Base-by-base conservation (phyloP, 2,888 invertebrate genomes). In the Dromius quadrimaculatus region DNA sequence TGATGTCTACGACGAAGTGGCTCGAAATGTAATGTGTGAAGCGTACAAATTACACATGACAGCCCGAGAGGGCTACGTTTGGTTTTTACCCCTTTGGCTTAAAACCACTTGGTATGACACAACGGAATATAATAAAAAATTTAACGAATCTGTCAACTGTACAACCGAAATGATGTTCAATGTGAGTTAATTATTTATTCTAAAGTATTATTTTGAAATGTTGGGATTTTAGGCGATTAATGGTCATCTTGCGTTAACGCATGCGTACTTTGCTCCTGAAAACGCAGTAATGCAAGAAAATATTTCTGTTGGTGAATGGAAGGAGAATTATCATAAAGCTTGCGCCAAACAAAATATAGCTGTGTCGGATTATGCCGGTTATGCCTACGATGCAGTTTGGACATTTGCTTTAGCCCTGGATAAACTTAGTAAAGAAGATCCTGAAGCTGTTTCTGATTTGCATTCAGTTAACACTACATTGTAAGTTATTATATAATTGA, bases 361-460 rank as follows among this genome's bases (percentile, higher is more conserved):
- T 76, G 75, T 45, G 17, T 90, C 90, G 0, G 85, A 87, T 74
- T 92, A 91, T 78, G 90, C 90, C 0, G 90, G 91, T 0, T 93
- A 89, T 78, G 90, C 91, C 0, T 93, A 93, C 76, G 93, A 93
- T 81, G 92, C 92, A 0, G 90, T 93, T 61, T 93, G 93, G 93
- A 88, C 89, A 0, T 93, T 90, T 79, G 93, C 91, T 2, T 81
- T 87, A 34, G 92, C 91, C 0, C 82, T 92, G 22, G 87, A 92
- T 77, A 84, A 86, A 73, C 82, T 93, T 0, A 80, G 90, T 0
- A 84, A 83, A 59, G 86, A 87, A 61, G 86, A 90, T 79, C 87
- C 88, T 11, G 86, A 87, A 65, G 85, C 86, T 66, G 79, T 87
- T 1, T 84, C 84, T 2, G 82, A 85, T 73, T 79, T 89, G 9